These are phyloP conservation scores for Drosophila baimaii DNA, from an alignment of 1,140 invertebrate species.

Conservation along the genomic window DNA sequence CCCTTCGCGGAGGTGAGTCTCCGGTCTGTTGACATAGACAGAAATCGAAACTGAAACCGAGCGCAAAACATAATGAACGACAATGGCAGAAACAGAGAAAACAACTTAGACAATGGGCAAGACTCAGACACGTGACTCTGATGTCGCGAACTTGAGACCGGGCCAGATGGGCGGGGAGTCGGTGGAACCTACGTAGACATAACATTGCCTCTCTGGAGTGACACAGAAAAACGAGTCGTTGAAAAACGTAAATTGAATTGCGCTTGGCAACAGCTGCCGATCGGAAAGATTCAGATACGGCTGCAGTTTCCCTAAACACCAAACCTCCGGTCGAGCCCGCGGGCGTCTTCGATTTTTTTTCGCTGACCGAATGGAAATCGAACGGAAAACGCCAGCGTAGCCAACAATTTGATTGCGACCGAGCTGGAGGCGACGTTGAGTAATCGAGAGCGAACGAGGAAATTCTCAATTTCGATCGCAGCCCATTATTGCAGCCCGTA, in stretches of 20 bases:
- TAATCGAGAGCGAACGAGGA: constrained; percentile 26
- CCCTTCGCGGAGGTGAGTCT: constrained; percentile 5
- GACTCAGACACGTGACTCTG: constrained; percentile 64
- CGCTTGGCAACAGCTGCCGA: constrained; percentile 61
- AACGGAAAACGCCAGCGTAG: constrained; percentile 15
- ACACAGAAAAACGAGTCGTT: constrained; percentile 70
- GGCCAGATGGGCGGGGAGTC: background rate
- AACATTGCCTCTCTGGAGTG: constrained; percentile 33
- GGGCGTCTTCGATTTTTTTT: constrained; percentile 35
- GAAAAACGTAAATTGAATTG: constrained; percentile 37
- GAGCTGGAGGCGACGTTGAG: constrained; percentile 18
- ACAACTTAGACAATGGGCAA: constrained; percentile 50
- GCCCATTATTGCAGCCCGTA: constrained; percentile 13
- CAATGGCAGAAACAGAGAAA: constrained; percentile 40
- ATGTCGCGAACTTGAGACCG: constrained; percentile 14
- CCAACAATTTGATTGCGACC: constrained; percentile 24
- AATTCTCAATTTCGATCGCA: constrained; percentile 28
- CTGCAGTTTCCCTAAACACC: background rate
- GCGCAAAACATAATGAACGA: constrained; percentile 31
- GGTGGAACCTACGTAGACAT: constrained; percentile 2
- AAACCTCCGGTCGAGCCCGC: background rate
- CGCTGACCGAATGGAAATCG: constrained; percentile 59
- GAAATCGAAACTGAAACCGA: constrained; percentile 66
- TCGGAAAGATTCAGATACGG: constrained; percentile 7
- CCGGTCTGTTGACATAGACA: constrained; percentile 57